Evolutionary conservation across 2,888 invertebrate genomes (phyloP), one percentile per base, ranked within the genome.

Genomic region (Chironomus riparius): DNA sequence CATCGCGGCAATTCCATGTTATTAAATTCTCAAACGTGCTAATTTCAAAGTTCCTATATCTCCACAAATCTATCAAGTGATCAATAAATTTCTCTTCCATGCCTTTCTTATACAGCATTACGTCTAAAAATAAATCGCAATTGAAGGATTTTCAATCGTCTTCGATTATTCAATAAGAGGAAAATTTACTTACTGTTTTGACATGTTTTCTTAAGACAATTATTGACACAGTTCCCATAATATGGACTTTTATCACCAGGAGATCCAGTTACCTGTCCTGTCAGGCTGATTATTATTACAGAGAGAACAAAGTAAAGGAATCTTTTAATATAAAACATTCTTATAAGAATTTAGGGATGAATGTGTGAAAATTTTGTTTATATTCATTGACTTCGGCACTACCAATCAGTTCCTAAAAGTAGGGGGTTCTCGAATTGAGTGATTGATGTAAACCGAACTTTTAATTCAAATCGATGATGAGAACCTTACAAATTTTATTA

Each of bases 1-100:
- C 95, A 80, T 95, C 94, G 5, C 84, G 84, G 82, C 98, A 98
- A 76, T 87, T 87, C 97, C 97, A 98, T 24, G 78, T 70, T 77
- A 77, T 79, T 18, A 76, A 21, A 28, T 76, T 28, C 22, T 76
- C 76, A 12, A 76, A 69, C 13, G 22, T 38, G 2, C 38, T 69
- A 18, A 69, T 12, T 10, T 76, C 69, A 56, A 69, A 69, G 15
- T 68, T 76, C 18, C 18, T 48, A 12, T 22, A 24, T 13, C 56
- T 10, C 56, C 24, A 50, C 12, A 69, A 5, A n/a, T 68, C 50
- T 18, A 69, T 68, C 3, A 76, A 18, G 18, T 76, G 68, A 47
- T 76, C 76, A 38, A 6, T 28, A 15, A 76, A 10, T 13, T n/a
- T 50, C n/a, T 68, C 69, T 10, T 69, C 69, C 69, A 69, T 50